Conservation (phyloP, 2,113 vertebrate species). For the Falcunculus frontatus region DNA sequence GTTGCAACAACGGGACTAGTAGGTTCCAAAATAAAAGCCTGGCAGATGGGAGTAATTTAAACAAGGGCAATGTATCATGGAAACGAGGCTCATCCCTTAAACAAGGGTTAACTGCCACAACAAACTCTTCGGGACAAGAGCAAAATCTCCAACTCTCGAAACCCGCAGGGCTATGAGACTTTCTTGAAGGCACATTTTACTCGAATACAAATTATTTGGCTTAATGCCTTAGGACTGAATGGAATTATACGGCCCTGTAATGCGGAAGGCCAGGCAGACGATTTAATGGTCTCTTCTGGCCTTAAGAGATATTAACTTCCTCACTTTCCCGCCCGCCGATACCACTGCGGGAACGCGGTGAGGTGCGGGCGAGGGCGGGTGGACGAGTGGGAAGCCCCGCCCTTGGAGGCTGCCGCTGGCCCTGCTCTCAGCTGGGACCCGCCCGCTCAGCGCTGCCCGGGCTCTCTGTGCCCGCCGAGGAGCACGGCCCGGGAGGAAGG, state of each 20-base stretch:
- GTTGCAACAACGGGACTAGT: rapidly evolving
- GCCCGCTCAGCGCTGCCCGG: background rate
- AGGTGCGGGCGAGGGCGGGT: background rate
- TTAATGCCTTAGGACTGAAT: background rate
- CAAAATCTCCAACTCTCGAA: background rate
- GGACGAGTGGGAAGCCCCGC: background rate
- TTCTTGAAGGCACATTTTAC: background rate
- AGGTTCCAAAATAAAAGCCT: background rate
- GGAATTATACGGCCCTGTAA: background rate
- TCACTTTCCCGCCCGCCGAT: background rate
- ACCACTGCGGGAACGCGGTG: background rate
- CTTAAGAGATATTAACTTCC: background rate
- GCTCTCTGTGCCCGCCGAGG: background rate
- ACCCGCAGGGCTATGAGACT: background rate
- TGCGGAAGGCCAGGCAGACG: background rate
- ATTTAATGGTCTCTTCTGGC: background rate
- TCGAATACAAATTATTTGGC: background rate
- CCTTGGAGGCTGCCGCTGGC: background rate
- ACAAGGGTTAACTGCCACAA: background rate
- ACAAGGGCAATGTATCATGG: background rate
- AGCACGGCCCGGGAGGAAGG: background rate
- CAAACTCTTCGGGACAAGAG: background rate
- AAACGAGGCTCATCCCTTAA: background rate
- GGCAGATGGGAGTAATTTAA: background rate
- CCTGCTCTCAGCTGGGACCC: background rate